phyloP scores from a whole-genome alignment of 2,888 invertebrate species.

The Caradrina clavipalpis region DNA sequence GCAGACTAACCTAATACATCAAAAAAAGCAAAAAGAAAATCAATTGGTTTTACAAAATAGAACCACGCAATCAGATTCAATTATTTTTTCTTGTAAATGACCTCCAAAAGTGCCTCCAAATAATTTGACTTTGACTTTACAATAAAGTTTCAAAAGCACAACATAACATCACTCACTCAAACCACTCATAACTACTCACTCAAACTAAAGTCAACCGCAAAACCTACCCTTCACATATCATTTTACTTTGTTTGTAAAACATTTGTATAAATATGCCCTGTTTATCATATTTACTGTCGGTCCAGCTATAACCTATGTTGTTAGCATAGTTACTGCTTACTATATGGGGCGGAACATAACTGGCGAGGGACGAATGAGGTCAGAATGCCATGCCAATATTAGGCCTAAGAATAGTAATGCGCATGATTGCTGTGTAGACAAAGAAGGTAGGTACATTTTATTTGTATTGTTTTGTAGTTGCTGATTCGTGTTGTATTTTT shows the following conservation, averaged over 20 bases:
- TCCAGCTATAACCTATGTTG: constrained; percentile 49
- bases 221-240: constrained; percentile 23
- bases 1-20: no score
- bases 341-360: constrained; percentile 50
- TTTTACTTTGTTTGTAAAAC: constrained; percentile 62
- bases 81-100: no score
- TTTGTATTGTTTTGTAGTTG: constrained; percentile 43
- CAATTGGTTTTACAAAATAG: no score
- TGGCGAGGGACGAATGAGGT: constrained; percentile 52
- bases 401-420: constrained; percentile 48
- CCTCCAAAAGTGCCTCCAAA: no score
- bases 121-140: no score
- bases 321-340: constrained; percentile 51
- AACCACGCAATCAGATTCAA: no score
- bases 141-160: no score
- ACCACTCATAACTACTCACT: constrained; percentile 1
- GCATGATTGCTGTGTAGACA: constrained; percentile 55
- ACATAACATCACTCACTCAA: not conserved
- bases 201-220: constrained; percentile 7
- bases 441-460: constrained; percentile 45
- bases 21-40: no score
- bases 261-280: constrained; percentile 58
- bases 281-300: constrained; percentile 65
- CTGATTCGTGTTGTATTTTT: constrained; percentile 22
- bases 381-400: constrained; percentile 55